Conservation (phyloP, 2,888 invertebrate species). For the Yponomeuta cagnagella region DNA sequence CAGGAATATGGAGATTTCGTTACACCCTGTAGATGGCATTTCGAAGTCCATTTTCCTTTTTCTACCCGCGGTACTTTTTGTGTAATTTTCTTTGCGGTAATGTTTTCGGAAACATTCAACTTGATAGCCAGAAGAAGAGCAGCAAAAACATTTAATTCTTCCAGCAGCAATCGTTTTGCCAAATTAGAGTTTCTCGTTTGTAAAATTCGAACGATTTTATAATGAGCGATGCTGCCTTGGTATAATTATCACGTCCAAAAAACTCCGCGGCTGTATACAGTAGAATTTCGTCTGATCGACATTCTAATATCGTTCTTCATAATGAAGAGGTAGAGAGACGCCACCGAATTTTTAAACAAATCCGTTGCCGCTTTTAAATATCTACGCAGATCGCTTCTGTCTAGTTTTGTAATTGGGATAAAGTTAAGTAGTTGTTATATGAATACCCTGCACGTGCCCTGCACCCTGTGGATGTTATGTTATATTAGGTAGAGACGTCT, state of each 20-base stretch:
- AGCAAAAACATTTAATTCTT: constrained; percentile 4
- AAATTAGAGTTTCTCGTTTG: constrained; percentile 30
- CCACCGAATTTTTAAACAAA: background rate
- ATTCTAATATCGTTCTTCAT: constrained; percentile 36
- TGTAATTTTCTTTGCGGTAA: background rate
- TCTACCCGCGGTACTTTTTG: background rate
- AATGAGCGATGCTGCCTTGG: constrained; percentile 37
- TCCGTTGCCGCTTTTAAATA: background rate
- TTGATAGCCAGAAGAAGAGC: background rate
- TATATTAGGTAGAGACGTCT: no score
- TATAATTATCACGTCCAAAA: constrained; percentile 48
- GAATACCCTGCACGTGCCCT: no score
- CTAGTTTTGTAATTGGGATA: no score
- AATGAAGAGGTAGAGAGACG: constrained; percentile 28
- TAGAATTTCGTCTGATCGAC: constrained; percentile 43
- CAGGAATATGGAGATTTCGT: no score
- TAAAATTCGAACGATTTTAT: constrained; percentile 47
- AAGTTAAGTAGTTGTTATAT: no score
- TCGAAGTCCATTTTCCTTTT: background rate
- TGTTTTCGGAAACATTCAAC: background rate
- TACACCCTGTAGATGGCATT: background rate
- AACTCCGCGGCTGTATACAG: constrained; percentile 32
- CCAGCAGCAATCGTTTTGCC: constrained; percentile 31
- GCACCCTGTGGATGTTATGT: no score
- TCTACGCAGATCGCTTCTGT: no score